Conservation (phyloP, 2,797 vertebrate species). For the Scleropages formosus region DNA sequence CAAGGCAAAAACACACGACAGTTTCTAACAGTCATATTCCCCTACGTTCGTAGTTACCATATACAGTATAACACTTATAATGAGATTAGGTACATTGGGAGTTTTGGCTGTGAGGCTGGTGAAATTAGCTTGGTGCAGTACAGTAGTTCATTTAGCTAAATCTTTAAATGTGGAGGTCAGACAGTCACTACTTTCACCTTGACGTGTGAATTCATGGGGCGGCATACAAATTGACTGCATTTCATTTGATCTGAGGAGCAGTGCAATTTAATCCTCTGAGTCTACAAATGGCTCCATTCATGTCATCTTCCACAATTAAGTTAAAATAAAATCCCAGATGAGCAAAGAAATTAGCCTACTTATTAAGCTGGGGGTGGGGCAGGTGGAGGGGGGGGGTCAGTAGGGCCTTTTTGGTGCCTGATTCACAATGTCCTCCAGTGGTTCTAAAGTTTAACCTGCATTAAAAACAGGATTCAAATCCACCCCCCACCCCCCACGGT, state of each 20-base stretch:
- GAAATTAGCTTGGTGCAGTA: too few species aligned
- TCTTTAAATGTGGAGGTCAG: neutral
- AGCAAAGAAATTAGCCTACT: conserved; percentile 74
- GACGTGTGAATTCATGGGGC: conserved; percentile 32
- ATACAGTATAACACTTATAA: too few species aligned
- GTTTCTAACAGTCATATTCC: too few species aligned
- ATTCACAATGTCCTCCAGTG: conserved; percentile 29
- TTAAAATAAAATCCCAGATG: conserved; percentile 65
- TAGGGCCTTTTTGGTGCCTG: neutral
- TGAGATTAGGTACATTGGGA: too few species aligned
- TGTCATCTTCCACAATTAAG: conserved; percentile 63
- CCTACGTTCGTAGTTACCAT: too few species aligned
- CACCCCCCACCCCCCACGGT: neutral
- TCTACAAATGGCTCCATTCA: conserved; percentile 52
- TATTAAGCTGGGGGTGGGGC: conserved; percentile 51
- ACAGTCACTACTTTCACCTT: neutral
- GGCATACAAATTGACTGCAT: conserved; percentile 37
- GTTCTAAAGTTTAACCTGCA: neutral
- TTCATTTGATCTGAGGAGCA: conserved; percentile 45
- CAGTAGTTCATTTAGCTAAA: too few species aligned
- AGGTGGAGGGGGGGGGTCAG: conserved; percentile 37
- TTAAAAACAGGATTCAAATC: conserved; percentile 23
- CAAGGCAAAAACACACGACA: too few species aligned
- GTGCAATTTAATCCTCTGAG: conserved; percentile 51
- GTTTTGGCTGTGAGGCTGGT: too few species aligned